These are phyloP conservation scores for Philaethria dido DNA, from an alignment of 2,888 invertebrate genomes.

Conservation along the genomic window DNA sequence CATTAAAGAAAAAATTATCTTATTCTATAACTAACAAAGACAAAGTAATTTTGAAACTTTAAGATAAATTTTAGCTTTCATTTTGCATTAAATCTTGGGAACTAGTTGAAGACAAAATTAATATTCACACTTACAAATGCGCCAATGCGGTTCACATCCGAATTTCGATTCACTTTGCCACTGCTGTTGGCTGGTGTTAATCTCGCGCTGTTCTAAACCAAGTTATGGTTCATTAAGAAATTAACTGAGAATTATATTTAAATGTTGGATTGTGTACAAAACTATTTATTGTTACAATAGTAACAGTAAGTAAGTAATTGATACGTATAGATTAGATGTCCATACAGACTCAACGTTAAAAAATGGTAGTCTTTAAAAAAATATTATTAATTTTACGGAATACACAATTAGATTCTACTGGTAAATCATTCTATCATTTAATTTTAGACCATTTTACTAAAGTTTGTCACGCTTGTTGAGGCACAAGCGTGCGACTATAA, in stretches of 20 bases:
- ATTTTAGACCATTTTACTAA: too few relatives aligned
- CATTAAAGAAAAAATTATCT: too few relatives aligned
- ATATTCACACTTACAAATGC: slow-evolving; percentile 27
- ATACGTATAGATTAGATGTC: too few relatives aligned
- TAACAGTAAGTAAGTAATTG: too few relatives aligned
- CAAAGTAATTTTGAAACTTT: background rate
- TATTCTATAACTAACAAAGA: background rate
- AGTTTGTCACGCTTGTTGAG: too few relatives aligned
- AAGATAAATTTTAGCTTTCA: slow-evolving; percentile 14
- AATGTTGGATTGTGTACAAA: background rate
- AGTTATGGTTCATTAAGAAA: slow-evolving; percentile 3
- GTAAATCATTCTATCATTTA: too few relatives aligned
- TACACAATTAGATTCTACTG: too few relatives aligned
- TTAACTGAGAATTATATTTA: background rate
- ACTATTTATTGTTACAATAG: background rate
- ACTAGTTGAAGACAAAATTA: slow-evolving; percentile 25
- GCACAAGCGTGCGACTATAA: too few relatives aligned
- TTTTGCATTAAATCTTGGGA: slow-evolving; percentile 21
- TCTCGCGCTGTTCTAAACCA: background rate
- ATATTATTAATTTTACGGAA: too few relatives aligned
- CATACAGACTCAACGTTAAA: too few relatives aligned
- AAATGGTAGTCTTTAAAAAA: too few relatives aligned
- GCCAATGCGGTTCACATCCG: slow-evolving; percentile 20
- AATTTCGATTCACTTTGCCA: slow-evolving; percentile 23
- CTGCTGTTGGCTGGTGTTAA: slow-evolving; percentile 17